These are phyloP conservation scores for Minunthozetes semirufus DNA, from an alignment of 2,888 invertebrate species.

Conservation along the genomic window DNA sequence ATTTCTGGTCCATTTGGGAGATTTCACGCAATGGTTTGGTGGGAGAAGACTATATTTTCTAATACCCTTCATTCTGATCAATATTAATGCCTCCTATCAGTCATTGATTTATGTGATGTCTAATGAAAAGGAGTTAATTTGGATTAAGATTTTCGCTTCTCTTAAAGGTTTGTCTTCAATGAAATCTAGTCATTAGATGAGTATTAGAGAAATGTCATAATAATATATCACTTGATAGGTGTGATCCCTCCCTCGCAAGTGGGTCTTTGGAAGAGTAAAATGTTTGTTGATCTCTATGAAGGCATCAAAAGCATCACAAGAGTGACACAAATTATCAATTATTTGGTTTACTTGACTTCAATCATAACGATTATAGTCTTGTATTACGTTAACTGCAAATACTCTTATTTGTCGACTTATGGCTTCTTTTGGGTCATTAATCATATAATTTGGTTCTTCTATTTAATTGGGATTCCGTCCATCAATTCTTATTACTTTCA, in stretches of 20 bases:
- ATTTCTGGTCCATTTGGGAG: constrained; percentile 8
- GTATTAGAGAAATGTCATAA: neutral
- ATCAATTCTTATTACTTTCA: constrained; percentile 18
- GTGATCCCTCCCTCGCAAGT: constrained; percentile 1
- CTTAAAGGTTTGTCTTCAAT: constrained; percentile 14
- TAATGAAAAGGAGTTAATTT: neutral
- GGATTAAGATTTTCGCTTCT: constrained; percentile 14
- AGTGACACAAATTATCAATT: neutral
- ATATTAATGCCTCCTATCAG: constrained; percentile 21
- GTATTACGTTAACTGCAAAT: constrained; percentile 11
- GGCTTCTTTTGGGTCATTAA: constrained; percentile 21
- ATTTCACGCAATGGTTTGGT: constrained; percentile 24
- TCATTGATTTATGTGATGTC: constrained; percentile 18
- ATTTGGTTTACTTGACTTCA: neutral
- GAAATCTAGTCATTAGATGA: no score
- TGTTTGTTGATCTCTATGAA: constrained; percentile 1
- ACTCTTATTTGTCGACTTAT: constrained; percentile 10
- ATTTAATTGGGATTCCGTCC: constrained; percentile 2
- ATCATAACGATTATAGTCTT: neutral
- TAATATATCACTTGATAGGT: neutral
- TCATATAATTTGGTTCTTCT: constrained; percentile 21
- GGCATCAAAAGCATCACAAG: neutral
- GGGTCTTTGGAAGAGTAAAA: constrained; percentile 7
- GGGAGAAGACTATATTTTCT: constrained; percentile 6
- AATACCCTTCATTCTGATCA: constrained; percentile 9